These are phyloP conservation scores for Ellobium chinense DNA, from an alignment of 2,888 invertebrate genomes.

Conservation along the genomic window DNA sequence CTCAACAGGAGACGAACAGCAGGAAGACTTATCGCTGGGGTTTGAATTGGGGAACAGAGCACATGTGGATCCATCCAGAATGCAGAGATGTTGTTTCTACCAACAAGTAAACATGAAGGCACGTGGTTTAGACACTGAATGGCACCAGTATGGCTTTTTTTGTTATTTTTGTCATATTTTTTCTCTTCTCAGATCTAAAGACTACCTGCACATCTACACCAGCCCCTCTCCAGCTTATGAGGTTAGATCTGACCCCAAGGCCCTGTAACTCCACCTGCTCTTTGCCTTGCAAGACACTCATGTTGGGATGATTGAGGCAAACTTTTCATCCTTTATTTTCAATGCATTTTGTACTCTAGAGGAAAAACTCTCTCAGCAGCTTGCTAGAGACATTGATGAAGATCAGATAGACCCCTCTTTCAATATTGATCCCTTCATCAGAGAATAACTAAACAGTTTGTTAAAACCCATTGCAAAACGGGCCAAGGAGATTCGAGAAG, in stretches of 20 bases:
- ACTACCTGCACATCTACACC: constrained; percentile 70
- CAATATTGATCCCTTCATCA: constrained; percentile 60
- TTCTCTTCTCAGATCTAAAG: constrained; percentile 67
- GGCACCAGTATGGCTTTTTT: no score
- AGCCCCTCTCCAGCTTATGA: constrained; percentile 71
- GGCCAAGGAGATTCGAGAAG: constrained; percentile 68
- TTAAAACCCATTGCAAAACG: constrained; percentile 68
- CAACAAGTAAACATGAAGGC: no score
- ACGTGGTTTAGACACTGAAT: no score
- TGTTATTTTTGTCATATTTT: no score
- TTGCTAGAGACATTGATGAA: constrained; percentile 70
- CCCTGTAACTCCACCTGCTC: constrained; percentile 74
- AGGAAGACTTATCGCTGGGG: no score
- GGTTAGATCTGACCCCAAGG: constrained; percentile 72
- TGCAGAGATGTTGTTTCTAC: no score
- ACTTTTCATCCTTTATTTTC: constrained; percentile 75
- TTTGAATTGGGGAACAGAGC: no score
- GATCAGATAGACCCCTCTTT: constrained; percentile 64
- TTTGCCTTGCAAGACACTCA: constrained; percentile 74
- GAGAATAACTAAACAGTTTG: constrained; percentile 61
- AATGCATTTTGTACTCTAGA: constrained; percentile 69
- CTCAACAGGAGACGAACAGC: no score
- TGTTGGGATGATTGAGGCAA: constrained; percentile 75
- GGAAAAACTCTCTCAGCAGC: constrained; percentile 56
- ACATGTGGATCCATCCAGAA: no score